Evolutionary conservation across 2,888 invertebrate species (phyloP).

Genomic region (Herminia tarsipennalis): DNA sequence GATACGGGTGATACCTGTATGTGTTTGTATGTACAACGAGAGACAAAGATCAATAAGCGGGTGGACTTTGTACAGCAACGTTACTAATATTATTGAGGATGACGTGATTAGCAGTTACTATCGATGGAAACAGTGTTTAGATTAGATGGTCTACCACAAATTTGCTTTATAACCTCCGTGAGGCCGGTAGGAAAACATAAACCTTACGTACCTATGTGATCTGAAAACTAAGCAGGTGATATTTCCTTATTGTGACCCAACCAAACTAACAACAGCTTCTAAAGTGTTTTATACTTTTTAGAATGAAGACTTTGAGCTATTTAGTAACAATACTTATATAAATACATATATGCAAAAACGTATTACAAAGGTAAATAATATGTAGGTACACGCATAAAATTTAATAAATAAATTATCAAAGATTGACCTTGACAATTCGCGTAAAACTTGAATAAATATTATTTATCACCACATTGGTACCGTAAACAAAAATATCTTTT

Average conservation of each 20-base stretch:
- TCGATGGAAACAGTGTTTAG: no score
- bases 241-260: not conserved
- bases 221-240: no score
- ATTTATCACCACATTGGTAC: not conserved
- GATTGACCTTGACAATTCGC: not conserved
- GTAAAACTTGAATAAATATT: no score
- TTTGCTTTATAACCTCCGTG: not conserved
- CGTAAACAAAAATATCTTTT: conserved; percentile 22
- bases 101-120: conserved; percentile 18
- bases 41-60: not conserved
- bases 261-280: not conserved
- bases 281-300: no score
- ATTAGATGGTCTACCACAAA: no score
- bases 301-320: no score
- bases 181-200: not conserved
- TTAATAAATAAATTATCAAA: not conserved
- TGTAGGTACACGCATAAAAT: no score
- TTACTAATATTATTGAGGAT: conserved; percentile 1
- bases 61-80: conserved; percentile 26
- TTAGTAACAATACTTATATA: no score
- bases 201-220: not conserved
- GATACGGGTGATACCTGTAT: no score
- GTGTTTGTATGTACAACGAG: no score
- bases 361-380: no score
- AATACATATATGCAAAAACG: no score